Percentiles rank a stretch among this genome's conserved stretches.
Evolutionary conservation across 2,113 vertebrate genomes (phyloP).

Genomic region (Nettapus auritus): DNA sequence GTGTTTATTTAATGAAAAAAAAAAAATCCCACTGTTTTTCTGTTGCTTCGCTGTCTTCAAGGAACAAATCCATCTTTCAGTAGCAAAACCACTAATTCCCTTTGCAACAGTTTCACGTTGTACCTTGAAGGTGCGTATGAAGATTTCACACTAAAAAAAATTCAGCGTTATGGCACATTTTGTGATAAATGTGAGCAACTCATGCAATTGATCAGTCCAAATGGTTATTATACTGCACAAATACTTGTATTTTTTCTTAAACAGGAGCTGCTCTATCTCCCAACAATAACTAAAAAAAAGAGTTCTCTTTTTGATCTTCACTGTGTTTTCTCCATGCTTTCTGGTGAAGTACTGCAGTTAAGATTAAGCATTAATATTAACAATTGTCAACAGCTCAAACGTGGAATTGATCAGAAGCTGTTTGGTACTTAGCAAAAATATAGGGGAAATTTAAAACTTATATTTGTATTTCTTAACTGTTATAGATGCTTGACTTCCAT

Average conservation of each 20-base stretch:
- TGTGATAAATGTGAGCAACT: not conserved
- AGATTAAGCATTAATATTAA: not conserved
- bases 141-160: not conserved
- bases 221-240: not conserved
- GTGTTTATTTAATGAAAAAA: too few relatives aligned
- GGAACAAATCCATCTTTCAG: too few relatives aligned
- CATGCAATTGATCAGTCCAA: not conserved
- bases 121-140: not conserved
- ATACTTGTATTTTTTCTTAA: not conserved
- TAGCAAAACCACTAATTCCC: too few relatives aligned
- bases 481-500: accelerated
- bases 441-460: not conserved
- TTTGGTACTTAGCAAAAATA: not conserved
- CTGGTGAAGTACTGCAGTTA: not conserved
- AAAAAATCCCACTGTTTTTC: too few relatives aligned
- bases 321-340: not conserved
- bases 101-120: not conserved
- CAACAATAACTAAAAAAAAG: too few relatives aligned
- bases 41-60: too few relatives aligned
- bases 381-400: not conserved
- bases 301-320: not conserved
- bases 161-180: not conserved
- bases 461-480: not conserved
- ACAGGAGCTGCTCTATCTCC: too few relatives aligned
- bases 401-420: not conserved